Evolutionary conservation across 1,140 invertebrate genomes (phyloP).

Genomic region (Theocolax elegans): DNA sequence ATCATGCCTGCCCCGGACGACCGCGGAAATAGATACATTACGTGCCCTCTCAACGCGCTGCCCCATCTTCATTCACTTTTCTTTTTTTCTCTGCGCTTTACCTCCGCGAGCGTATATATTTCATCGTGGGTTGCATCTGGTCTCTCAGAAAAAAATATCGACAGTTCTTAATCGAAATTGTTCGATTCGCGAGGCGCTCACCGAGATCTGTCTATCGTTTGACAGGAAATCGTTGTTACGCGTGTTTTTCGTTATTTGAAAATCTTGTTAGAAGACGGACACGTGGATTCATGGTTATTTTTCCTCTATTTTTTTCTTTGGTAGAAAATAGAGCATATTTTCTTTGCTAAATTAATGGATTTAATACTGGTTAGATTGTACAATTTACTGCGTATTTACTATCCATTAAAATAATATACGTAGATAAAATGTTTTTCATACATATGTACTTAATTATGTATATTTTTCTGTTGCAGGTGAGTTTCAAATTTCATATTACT

Average conservation of each 20-base stretch:
- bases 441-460: no score
- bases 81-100: not conserved
- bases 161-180: constrained; percentile 29
- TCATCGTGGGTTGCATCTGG: not conserved
- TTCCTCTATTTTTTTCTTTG: not conserved
- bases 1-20: not conserved
- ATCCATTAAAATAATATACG: no score
- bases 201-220: not conserved
- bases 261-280: not conserved
- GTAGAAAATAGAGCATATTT: not conserved
- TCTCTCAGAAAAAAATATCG: constrained; percentile 7
- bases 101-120: not conserved
- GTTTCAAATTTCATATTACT: no score
- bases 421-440: no score
- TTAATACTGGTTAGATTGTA: no score
- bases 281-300: not conserved
- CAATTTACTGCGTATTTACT: no score
- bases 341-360: no score
- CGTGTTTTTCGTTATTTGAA: not conserved
- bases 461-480: no score
- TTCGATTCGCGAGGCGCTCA: not conserved
- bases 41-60: constrained; percentile 17
- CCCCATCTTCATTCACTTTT: not conserved
- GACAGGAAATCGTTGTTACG: not conserved
- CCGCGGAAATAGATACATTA: constrained; percentile 29